These are phyloP conservation scores for Epinotia brunnichana DNA, from an alignment of 2,888 invertebrate species.

Conservation along the genomic window DNA sequence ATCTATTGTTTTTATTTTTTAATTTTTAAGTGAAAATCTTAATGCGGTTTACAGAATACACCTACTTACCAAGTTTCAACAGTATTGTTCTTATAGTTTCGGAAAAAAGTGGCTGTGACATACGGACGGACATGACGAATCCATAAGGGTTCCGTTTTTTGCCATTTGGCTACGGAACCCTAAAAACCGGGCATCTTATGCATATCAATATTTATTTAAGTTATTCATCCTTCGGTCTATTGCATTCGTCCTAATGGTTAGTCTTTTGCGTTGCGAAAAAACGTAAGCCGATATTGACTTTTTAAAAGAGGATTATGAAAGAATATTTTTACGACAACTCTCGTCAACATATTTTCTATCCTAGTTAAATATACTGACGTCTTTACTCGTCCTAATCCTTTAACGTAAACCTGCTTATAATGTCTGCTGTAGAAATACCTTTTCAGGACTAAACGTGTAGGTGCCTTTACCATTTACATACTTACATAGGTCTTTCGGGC, in stretches of 20 bases:
- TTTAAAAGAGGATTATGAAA: constrained; percentile 2
- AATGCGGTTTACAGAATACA: no score
- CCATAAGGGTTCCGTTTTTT: no score
- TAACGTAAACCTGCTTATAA: not conserved
- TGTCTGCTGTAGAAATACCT: not conserved
- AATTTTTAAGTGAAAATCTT: no score
- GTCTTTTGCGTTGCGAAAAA: not conserved
- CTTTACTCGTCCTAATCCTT: not conserved
- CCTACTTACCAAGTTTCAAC: no score
- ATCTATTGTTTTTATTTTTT: no score
- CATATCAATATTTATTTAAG: not conserved
- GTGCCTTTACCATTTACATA: not conserved
- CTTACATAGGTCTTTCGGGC: not conserved
- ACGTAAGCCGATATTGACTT: not conserved
- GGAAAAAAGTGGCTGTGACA: no score
- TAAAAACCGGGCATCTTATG: no score
- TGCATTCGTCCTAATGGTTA: not conserved
- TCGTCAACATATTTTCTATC: not conserved
- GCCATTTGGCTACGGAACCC: no score
- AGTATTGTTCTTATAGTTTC: no score
- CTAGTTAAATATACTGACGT: not conserved
- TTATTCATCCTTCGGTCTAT: not conserved
- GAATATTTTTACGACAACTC: not conserved
- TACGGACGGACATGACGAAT: no score
- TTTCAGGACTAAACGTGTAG: not conserved